Evolutionary conservation across 1,140 invertebrate species (phyloP).

Genomic region (Papilio aristodemus): DNA sequence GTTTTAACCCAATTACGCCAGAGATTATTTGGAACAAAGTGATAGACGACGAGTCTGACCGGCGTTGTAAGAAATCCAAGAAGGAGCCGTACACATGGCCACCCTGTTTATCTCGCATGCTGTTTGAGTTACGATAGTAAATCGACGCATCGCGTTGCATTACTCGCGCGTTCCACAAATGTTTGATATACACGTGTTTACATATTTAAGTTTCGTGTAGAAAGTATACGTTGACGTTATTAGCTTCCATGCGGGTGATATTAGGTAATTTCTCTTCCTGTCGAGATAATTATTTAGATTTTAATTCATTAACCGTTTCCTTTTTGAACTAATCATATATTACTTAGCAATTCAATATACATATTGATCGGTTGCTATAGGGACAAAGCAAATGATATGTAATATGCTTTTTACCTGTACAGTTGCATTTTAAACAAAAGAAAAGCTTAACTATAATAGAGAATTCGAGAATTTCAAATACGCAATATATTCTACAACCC

Average conservation of each 20-base stretch:
- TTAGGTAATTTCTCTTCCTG: constrained; percentile 42
- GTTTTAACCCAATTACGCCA: constrained; percentile 12
- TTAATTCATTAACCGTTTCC: neutral
- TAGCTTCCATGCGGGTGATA: constrained; percentile 13
- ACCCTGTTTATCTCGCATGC: constrained; percentile 49
- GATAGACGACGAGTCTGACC: neutral
- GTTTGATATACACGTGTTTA: constrained; percentile 58
- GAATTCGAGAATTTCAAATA: too few species aligned
- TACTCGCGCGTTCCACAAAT: constrained; percentile 56
- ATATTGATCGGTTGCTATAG: too few species aligned
- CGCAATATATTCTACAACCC: too few species aligned
- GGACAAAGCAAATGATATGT: too few species aligned
- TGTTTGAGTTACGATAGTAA: constrained; percentile 69
- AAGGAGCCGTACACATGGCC: constrained; percentile 12
- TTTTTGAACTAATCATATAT: neutral
- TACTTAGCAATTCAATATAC: neutral
- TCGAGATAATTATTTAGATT: constrained; percentile 33
- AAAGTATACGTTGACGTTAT: constrained; percentile 18
- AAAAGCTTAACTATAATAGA: too few species aligned
- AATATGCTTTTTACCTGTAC: too few species aligned
- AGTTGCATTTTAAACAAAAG: too few species aligned
- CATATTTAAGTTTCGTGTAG: constrained; percentile 30
- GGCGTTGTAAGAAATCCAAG: neutral
- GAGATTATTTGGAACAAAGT: constrained; percentile 2
- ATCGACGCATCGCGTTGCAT: constrained; percentile 59